Base-by-base conservation (phyloP, 2,797 vertebrate genomes). In the Helarctos malayanus region DNA sequence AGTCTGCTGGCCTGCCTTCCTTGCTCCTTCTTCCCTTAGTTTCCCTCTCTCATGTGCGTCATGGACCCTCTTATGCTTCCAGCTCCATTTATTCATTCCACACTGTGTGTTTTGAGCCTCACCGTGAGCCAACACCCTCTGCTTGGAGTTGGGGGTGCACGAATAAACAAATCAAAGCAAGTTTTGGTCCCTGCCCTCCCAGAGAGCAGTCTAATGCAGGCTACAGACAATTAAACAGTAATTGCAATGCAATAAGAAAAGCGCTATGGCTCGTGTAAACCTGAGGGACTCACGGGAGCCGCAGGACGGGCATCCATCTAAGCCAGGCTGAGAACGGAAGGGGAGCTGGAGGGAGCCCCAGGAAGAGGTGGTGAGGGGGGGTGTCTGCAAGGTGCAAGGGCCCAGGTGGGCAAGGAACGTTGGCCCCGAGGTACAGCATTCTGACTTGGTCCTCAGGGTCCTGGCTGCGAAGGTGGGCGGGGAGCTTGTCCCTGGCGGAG, bases 391-490 rank as follows among this genome's bases (percentile, higher is more conserved):
- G 14, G 16, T 19, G 35, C 57, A 32, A 61, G 57, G 68, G 3
- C 3, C 15, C 38, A 2, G 2, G 14, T 12, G 12, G 65, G 18
- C 91, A 76, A 11, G 25, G 3, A 25, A 41, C 27, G 6, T 11
- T 7, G 12, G 9, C n/a, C n/a, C 35, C 8, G 5, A 27, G 32
- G 1, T 45, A 35, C 41, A 32, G 6, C 16, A 2, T 41, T 75
- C 59, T 25, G 61, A 56, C 9, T 18, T 32, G 35, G 27, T 85
- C 45, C 63, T 86, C 25, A 14, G 68, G 16, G 25, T 3, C 59
- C 0, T 4, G 3, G 21, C 6, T 14, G 29, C 3, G 2, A 35
- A n/a, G 21, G 18, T 9, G 3, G 41, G 27, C 0, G 4, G 73
- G 73, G 23, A 27, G 15, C 4, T 29, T 21, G 9, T 69, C 45